Percentiles rank a stretch among this genome's conserved stretches.
Conservation (phyloP, 2,888 invertebrate genomes). For the Hylaea fasciaria region DNA sequence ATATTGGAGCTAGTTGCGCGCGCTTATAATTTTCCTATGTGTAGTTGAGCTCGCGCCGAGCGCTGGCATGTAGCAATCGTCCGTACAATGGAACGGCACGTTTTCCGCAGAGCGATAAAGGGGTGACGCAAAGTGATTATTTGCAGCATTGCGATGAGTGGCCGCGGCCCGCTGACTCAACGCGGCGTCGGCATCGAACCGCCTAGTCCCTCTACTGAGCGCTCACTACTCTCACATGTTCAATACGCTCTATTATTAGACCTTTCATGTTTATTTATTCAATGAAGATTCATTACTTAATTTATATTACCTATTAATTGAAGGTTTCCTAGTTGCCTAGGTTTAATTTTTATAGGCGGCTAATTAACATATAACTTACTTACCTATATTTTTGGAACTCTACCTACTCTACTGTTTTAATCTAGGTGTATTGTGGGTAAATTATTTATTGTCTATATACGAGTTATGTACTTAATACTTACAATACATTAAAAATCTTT, state of each 20-base stretch:
- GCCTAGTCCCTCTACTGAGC: conserved; percentile 25
- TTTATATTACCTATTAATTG: no score
- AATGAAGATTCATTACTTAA: no score
- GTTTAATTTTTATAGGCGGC: no score
- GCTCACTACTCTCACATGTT: conserved; percentile 7
- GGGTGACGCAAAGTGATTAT: conserved; percentile 84
- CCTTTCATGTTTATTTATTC: no score
- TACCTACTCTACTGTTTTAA: no score
- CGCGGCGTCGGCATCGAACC: conserved; percentile 50
- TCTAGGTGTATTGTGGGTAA: no score
- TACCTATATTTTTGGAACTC: no score
- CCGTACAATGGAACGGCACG: conserved; percentile 71
- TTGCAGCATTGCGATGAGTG: conserved; percentile 82
- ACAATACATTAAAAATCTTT: no score
- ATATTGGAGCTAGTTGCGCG: conserved; percentile 62
- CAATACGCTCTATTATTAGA: neutral
- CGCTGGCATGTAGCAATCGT: conserved; percentile 54
- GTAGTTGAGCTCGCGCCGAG: conserved; percentile 48
- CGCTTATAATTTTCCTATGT: conserved; percentile 61
- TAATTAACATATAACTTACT: no score
- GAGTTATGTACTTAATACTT: no score
- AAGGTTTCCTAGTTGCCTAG: no score
- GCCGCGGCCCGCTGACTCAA: conserved; percentile 73
- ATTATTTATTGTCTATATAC: no score
- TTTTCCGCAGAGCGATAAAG: conserved; percentile 78